Base-by-base conservation (phyloP, 2,797 vertebrate genomes). In the Anabas testudineus region DNA sequence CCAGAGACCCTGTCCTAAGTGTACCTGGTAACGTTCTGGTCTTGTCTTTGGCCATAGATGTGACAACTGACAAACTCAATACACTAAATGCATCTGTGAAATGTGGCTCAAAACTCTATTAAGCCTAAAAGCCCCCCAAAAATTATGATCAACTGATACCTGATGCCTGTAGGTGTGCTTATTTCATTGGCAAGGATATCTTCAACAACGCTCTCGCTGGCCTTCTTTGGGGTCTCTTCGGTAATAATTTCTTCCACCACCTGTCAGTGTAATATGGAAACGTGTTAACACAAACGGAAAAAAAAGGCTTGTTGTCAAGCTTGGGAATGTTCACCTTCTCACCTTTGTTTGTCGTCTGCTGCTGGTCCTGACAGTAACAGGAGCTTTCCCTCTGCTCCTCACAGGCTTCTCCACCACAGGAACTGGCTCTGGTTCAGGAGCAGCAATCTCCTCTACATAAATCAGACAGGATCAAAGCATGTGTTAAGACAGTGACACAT, bases 131-230 rank as follows among this genome's bases (percentile, higher is more conserved):
- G n/a, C 52, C 12, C 2, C 2, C 41, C 10, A 43, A 36, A 48
- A 62, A 15, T 7, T 16, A 45, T 1, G 5, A 36, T 32, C 1
- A 55, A 1, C 13, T 4, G 19, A 84, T 87, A 98, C 97, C 96
- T 97, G 88, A 98, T 97, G 93, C 96, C 96, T 75, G 96, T 96
- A 42, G 96, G 97, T 70, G 97, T 96, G 83, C 92, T 93, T 80
- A 92, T 93, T 93, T 98, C 95, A 85, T 95, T 94, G 67, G 97
- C 97, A 81, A 97, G 97, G 92, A 98, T 94, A 90, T 98, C 96
- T 93, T 98, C 96, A 76, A 97, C 95, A 85, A 96, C 93, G 90
- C 95, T 95, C 67, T 95, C 94, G 61, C 93, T 94, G 78, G 87
- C 63, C 90, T 92, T 95, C 92, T 89, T 94, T 67, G 95, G 86